Conservation (phyloP, 2,888 invertebrate genomes). For the Mesoligia furuncula region DNA sequence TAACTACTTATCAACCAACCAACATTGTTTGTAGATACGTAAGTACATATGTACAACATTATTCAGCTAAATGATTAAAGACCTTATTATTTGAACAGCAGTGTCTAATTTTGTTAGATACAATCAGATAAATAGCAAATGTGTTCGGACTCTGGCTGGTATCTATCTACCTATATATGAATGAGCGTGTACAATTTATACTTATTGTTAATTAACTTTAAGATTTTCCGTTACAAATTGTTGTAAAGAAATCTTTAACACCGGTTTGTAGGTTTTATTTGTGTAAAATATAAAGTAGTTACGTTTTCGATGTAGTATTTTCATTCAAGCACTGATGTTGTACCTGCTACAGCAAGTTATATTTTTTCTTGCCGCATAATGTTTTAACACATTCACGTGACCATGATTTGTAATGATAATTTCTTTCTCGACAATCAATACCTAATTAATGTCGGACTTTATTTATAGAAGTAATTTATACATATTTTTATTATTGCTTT, state of each 20-base stretch:
- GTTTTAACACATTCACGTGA: background rate
- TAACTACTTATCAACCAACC: conserved; percentile 72
- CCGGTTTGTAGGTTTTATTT: conserved; percentile 5
- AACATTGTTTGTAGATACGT: conserved; percentile 35
- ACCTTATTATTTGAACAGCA: conserved; percentile 27
- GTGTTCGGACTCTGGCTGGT: conserved; percentile 42
- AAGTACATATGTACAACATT: conserved; percentile 21
- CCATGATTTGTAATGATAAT: conserved; percentile 7
- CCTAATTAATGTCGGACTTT: background rate
- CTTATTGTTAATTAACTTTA: conserved; percentile 27
- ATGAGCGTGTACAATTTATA: conserved; percentile 45
- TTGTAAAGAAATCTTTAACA: conserved; percentile 9
- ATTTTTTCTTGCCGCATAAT: background rate
- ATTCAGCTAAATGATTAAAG: conserved; percentile 9
- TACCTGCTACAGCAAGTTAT: background rate
- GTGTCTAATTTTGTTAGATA: conserved; percentile 26
- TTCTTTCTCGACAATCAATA: background rate
- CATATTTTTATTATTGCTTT: background rate
- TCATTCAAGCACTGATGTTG: conserved; percentile 14
- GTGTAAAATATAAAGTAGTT: background rate
- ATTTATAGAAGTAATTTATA: background rate
- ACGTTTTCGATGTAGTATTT: conserved; percentile 8
- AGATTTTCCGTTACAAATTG: conserved; percentile 44
- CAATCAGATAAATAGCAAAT: conserved; percentile 35
- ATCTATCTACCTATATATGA: conserved; percentile 36